Conservation (phyloP, 2,797 vertebrate genomes). For the Xyrichtys novacula region DNA sequence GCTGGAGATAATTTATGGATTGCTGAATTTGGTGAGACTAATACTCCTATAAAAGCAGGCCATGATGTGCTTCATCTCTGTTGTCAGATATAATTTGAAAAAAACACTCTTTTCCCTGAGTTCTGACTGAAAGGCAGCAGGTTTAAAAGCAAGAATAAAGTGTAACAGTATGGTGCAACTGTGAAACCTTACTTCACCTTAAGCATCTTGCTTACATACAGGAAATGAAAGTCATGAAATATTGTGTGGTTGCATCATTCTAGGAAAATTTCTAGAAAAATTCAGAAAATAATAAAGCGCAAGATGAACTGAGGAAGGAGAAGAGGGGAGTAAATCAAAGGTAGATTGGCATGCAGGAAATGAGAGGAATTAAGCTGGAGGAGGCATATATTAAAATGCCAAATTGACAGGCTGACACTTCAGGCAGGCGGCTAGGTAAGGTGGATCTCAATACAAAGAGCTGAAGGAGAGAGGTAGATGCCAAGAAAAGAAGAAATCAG, state of each 20-base stretch:
- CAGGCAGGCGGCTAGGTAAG: constrained; percentile 25
- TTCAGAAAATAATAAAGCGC: constrained; percentile 9
- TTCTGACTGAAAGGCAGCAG: constrained; percentile 8
- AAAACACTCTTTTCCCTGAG: not conserved
- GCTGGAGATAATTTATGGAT: constrained; percentile 31
- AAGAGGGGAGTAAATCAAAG: constrained; percentile 12
- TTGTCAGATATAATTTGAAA: constrained; percentile 3
- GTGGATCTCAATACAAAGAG: constrained; percentile 47
- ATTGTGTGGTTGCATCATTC: constrained; percentile 33
- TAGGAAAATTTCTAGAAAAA: constrained; percentile 7
- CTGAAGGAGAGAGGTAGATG: constrained; percentile 9
- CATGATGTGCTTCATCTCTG: not conserved
- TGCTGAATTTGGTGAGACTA: constrained; percentile 29
- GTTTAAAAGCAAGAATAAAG: constrained; percentile 15
- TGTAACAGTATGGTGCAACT: constrained; percentile 23
- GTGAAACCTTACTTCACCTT: constrained; percentile 28
- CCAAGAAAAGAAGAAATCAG: constrained; percentile 21
- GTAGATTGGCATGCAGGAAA: constrained; percentile 13
- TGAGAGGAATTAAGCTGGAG: constrained; percentile 12
- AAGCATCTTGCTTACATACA: not conserved
- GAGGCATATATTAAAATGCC: constrained; percentile 31
- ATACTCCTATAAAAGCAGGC: constrained; percentile 20
- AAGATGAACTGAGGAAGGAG: not conserved
- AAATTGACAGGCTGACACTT: constrained; percentile 27
- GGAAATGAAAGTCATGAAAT: constrained; percentile 10